These are phyloP conservation scores for Acropora tenuis DNA, from an alignment of 64 coral and sea anemone species.

Conservation along the genomic window DNA sequence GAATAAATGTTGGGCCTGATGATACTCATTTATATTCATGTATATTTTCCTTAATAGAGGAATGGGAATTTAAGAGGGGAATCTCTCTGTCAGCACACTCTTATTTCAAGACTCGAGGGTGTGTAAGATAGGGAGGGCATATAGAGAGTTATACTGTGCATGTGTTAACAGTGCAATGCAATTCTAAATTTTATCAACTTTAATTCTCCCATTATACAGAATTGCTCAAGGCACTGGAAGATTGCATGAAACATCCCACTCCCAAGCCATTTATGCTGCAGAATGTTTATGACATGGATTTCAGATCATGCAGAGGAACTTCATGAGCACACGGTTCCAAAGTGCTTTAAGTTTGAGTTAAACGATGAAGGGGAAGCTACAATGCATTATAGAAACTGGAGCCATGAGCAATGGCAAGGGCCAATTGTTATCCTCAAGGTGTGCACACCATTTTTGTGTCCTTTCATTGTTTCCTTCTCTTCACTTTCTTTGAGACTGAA, in stretches of 20 bases:
- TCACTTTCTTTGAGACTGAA: too few relatives aligned
- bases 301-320: too few relatives aligned
- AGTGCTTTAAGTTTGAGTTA: neutral
- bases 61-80: too few relatives aligned
- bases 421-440: neutral
- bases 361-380: conserved; percentile 14
- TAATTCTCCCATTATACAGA: neutral
- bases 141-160: neutral
- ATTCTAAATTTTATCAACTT: neutral
- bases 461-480: neutral
- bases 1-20: too few relatives aligned
- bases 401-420: conserved; percentile 9
- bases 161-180: neutral
- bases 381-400: conserved; percentile 19
- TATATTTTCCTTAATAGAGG: too few relatives aligned
- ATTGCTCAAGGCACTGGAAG: conserved; percentile 2
- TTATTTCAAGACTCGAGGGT: too few relatives aligned
- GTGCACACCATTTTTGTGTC: neutral
- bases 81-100: too few relatives aligned
- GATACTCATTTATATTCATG: too few relatives aligned
- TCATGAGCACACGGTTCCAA: conserved; percentile 1
- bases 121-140: too few relatives aligned
- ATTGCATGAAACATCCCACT: conserved; percentile 2
- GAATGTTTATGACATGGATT: too few relatives aligned
- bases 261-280: neutral